Evolutionary conservation across 2,888 invertebrate species (phyloP), one percentile per base, ranked within the genome.

Genomic region (Enchytraeus crypticus): DNA sequence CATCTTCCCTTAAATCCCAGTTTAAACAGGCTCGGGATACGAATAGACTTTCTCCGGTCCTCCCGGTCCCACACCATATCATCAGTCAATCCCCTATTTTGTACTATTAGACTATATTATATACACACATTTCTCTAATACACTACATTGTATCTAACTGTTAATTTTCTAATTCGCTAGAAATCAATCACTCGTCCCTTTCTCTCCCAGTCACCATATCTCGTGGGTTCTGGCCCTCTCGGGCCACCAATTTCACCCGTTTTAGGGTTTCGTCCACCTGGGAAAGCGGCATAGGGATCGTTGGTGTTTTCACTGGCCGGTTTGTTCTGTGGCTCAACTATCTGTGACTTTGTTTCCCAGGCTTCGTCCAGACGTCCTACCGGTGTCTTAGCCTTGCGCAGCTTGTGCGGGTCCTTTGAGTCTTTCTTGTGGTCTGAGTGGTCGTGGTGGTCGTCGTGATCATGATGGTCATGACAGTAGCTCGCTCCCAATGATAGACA

Each of bases 141-240:
- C n/a, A n/a, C n/a, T n/a, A n/a, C n/a, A n/a, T n/a, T n/a, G n/a
- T n/a, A n/a, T n/a, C n/a, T n/a, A n/a, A n/a, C n/a, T n/a, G n/a
- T n/a, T n/a, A n/a, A n/a, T n/a, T 49, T 18, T 49, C 49, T 21
- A 47, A n/a, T 21, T 47, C 21, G 14, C 63, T 55, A 97, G 82
- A 98, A 98, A 82, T 98, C 98, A 1, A 90, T 84, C 45, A 92
- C 92, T 75, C 97, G 84, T 63, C 98, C 98, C 77, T 99, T 99
- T 69, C 97, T 84, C 78, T 98, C 98, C 98, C 98, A 98, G 81
- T 99, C 98, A 1, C 98, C 98, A 81, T 92, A 98, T 70, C 98
- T 84, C 14, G 98, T 99, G 8, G 98, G 98, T 82, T 98, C 98
- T 0, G 96, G 98, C 5, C 98, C 98, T 71, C 85, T 83, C 0